Percentiles rank a stretch among this genome's conserved stretches.
Evolutionary conservation across 2,888 invertebrate species (phyloP).

Genomic region (Hemaris fuciformis): DNA sequence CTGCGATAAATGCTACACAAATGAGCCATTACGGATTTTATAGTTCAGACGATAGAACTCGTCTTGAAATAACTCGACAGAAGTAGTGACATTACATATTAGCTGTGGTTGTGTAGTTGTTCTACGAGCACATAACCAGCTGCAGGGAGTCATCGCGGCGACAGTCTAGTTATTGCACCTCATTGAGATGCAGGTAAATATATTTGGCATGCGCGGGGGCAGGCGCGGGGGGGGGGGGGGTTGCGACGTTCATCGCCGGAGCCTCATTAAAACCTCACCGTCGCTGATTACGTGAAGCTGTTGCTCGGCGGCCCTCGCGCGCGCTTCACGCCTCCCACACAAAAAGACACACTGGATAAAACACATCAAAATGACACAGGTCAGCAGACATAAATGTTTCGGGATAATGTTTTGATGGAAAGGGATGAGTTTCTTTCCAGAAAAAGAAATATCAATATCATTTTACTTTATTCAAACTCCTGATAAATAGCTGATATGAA

Average conservation of each 20-base stretch:
- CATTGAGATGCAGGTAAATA: not conserved
- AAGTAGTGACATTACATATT: too few species aligned
- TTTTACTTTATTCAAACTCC: too few species aligned
- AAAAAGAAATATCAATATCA: too few species aligned
- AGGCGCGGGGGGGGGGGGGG: not conserved
- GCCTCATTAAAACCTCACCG: conserved; percentile 5
- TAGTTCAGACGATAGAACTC: not conserved
- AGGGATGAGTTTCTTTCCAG: too few species aligned
- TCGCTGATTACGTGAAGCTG: not conserved
- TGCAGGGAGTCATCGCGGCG: not conserved
- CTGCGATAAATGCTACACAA: not conserved
- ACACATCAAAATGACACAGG: not conserved
- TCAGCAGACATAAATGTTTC: not conserved
- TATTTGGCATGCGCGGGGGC: not conserved
- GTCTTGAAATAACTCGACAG: not conserved
- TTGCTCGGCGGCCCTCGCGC: not conserved
- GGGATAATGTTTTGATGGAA: not conserved
- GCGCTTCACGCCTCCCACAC: not conserved
- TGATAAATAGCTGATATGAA: too few species aligned
- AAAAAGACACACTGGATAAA: not conserved
- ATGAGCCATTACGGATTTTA: not conserved
- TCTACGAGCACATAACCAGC: not conserved
- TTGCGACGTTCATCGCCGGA: not conserved
- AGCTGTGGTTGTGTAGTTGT: too few species aligned
- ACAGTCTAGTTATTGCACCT: too few species aligned